Conservation (phyloP, 2,797 vertebrate genomes). For the Bufotes viridis region DNA sequence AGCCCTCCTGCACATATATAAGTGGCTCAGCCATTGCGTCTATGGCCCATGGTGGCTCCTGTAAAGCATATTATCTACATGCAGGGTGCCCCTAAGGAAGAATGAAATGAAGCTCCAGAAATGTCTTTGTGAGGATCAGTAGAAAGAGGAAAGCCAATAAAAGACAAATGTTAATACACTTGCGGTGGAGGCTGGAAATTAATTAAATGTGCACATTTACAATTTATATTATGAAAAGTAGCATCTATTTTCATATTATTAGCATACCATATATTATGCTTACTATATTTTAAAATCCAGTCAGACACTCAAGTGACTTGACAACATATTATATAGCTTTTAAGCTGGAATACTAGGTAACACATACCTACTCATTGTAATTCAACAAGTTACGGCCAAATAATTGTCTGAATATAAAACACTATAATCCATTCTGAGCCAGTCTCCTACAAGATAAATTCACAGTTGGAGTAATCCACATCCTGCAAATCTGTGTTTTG, state of each 20-base stretch:
- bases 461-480: not conserved
- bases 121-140: too few relatives aligned
- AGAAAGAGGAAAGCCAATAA: too few relatives aligned
- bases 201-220: not conserved
- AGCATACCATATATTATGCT: not conserved
- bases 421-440: not conserved
- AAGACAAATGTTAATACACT: too few relatives aligned
- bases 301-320: too few relatives aligned
- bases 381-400: not conserved
- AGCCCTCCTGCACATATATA: too few relatives aligned
- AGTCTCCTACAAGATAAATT: constrained; percentile 16
- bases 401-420: not conserved
- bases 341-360: not conserved
- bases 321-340: not conserved
- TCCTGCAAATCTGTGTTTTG: constrained; percentile 27
- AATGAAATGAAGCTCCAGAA: too few relatives aligned
- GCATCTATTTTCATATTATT: not conserved
- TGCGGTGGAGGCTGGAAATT: too few relatives aligned
- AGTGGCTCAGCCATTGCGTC: too few relatives aligned
- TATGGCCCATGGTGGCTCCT: too few relatives aligned
- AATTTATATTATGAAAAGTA: not conserved
- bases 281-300: not conserved
- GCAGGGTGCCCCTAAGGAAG: too few relatives aligned
- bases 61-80: too few relatives aligned
- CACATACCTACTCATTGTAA: not conserved